Evolutionary conservation across 2,888 invertebrate species (phyloP), one percentile per base, ranked within the genome.

Genomic region (Sarcophaga subvicina): DNA sequence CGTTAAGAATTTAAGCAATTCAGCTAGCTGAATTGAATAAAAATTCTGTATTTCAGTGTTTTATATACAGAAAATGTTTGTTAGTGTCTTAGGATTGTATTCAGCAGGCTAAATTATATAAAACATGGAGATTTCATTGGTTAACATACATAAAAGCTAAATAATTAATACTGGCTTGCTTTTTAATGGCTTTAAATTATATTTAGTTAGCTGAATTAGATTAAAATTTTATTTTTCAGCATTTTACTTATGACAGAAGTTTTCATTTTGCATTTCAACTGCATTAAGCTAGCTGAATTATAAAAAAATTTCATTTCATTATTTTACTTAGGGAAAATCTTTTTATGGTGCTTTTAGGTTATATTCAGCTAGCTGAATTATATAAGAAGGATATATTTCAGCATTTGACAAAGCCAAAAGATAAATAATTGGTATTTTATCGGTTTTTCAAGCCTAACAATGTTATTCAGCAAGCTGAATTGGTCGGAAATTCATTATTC

Each of bases 201-300:
- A 10, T 37, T 37, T 10, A 37, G 37, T 10, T 37, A 37, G 37
- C 8, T 37, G 37, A 37, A 37, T 37, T 37, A 37, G 10, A 10
- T 37, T 37, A 2, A 37, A 37, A 37, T 37, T 37, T 8, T 37
- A 37, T 37, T 37, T 37, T 37, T 37, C 2, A 37, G 8, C 37
- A 8, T 37, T 37, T 37, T 37, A 10, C 8, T 10, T 37, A 37
- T 8, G 10, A 37, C 10, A 37, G 2, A 37, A 37, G 10, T 8
- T 37, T 37, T 37, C 8, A 37, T 37, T 1, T 1, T 37, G 37
- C 37, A 37, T 70, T 70, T 12, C 3, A 11, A 45, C 17, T 11
- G 20, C 20, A 72, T 45, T 62, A 62, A 72, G 71, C 71, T 17
- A 71, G 59, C 71, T 59, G 59, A 71, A 71, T 71, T 66, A 17